phyloP scores from a whole-genome alignment of 2,113 vertebrate species.

The Heloderma charlesbogerti region DNA sequence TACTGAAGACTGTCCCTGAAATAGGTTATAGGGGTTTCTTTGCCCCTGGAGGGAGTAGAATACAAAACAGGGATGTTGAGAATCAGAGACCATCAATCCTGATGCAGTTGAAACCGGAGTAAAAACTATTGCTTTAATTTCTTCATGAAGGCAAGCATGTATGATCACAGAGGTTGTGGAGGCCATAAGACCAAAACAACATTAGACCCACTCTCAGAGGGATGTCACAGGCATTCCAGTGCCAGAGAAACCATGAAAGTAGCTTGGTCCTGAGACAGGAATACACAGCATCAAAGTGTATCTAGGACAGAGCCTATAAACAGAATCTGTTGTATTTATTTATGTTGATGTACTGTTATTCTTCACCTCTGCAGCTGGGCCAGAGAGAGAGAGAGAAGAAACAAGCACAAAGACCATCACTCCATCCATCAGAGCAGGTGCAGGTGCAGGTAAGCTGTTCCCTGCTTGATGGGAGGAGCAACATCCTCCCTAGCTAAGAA shows the following conservation, averaged over 20 bases:
- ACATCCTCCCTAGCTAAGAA: neutral
- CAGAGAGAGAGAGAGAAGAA: neutral
- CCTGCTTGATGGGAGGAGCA: neutral
- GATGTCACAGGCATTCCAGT: neutral
- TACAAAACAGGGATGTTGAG: neutral
- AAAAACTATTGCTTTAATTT: neutral
- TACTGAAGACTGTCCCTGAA: neutral
- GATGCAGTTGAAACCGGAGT: neutral
- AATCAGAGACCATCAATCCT: neutral
- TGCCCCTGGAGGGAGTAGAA: neutral
- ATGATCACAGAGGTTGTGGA: neutral
- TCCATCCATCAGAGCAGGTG: neutral
- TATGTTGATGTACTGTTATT: neutral
- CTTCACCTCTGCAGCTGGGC: neutral
- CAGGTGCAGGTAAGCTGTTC: neutral
- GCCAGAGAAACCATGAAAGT: neutral
- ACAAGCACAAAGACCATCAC: neutral
- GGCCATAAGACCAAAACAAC: neutral
- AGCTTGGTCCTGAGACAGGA: neutral
- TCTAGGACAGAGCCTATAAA: neutral
- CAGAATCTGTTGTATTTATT: neutral
- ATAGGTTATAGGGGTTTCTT: no score
- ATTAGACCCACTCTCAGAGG: neutral
- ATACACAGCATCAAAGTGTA: neutral
- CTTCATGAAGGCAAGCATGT: neutral